phyloP scores from a whole-genome alignment of 2,113 vertebrate species.

The Bagarius yarrelli region DNA sequence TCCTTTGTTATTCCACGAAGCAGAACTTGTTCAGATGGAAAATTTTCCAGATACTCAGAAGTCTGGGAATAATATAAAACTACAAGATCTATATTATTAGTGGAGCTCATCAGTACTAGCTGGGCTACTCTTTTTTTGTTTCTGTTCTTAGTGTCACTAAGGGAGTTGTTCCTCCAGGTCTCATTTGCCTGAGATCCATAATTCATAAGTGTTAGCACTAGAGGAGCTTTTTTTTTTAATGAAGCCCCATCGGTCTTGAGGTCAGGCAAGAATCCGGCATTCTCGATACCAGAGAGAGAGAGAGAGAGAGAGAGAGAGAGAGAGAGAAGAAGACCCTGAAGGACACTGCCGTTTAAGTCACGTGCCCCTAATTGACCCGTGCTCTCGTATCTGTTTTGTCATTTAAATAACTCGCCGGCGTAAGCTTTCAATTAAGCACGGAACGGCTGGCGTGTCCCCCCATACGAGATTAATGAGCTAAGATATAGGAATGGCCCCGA shows the following conservation, averaged over 20 bases:
- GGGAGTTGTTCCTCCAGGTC: conserved; percentile 41
- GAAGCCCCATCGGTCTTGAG: conserved; percentile 47
- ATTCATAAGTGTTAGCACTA: conserved; percentile 52
- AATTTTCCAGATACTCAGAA: conserved; percentile 8
- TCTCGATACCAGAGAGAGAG: background rate
- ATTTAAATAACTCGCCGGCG: conserved; percentile 78
- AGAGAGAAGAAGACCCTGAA: conserved; percentile 46
- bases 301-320: background rate
- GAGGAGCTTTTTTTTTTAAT: conserved; percentile 43
- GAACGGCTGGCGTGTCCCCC: conserved; percentile 64
- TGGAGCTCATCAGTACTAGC: conserved; percentile 1
- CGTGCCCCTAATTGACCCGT: conserved; percentile 65
- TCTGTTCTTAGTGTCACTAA: conserved; percentile 24
- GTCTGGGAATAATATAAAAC: conserved; percentile 11
- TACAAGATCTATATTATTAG: conserved; percentile 16
- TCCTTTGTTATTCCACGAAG: conserved; percentile 40
- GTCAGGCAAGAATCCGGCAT: conserved; percentile 18
- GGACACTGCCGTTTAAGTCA: conserved; percentile 61
- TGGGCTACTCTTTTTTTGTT: background rate
- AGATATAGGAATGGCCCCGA: conserved; percentile 76
- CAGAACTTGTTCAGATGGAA: background rate
- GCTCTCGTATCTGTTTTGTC: conserved; percentile 69
- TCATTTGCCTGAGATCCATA: conserved; percentile 54
- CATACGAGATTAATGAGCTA: conserved; percentile 74
- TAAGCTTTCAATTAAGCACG: conserved; percentile 76